Percentiles rank a stretch among this genome's conserved stretches.
These are phyloP conservation scores for Candoia aspera DNA, from an alignment of 2,113 vertebrate species.

Conservation along the genomic window DNA sequence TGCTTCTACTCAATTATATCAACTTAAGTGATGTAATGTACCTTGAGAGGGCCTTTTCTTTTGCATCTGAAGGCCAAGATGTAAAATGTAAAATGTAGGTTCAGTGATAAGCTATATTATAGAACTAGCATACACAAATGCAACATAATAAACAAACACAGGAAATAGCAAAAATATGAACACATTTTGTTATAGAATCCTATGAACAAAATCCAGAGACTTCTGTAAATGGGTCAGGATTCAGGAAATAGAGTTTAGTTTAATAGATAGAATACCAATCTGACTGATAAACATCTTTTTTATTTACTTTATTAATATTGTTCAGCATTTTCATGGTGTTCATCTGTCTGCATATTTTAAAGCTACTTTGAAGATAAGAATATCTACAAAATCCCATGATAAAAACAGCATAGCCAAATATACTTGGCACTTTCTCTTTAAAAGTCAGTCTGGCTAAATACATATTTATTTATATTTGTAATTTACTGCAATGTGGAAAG, in stretches of 20 bases:
- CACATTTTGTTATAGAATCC: constrained; percentile 2
- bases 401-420: neutral
- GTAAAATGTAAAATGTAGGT: neutral
- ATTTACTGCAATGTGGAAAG: neutral
- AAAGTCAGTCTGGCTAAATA: neutral
- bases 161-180: neutral
- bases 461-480: neutral
- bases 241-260: neutral
- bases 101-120: neutral
- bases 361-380: neutral
- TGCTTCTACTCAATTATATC: neutral
- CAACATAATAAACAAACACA: neutral
- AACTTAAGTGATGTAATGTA: neutral
- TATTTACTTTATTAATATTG: constrained; percentile 18
- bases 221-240: neutral
- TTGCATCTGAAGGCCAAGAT: neutral
- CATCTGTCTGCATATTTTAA: constrained; percentile 31
- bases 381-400: constrained; percentile 20
- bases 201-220: neutral
- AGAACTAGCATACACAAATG: neutral
- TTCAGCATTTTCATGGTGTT: constrained; percentile 10
- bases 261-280: neutral
- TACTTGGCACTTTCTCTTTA: neutral
- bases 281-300: neutral
- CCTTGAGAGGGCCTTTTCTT: neutral